phyloP scores from a whole-genome alignment of 2,797 vertebrate species.

The Phrynocephalus vlangalii region DNA sequence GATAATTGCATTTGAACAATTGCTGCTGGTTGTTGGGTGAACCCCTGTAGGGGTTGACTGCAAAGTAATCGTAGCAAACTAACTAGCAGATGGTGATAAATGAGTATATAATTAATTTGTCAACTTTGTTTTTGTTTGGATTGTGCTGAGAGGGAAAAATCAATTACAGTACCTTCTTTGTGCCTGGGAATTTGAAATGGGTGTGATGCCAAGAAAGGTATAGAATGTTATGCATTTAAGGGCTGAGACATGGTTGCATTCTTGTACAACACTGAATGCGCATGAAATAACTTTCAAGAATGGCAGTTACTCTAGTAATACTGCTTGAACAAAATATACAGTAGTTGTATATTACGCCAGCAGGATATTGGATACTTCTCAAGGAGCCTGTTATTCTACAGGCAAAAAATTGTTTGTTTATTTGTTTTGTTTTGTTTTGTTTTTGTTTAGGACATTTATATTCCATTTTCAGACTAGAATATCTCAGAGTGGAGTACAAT shows the following conservation, averaged over 20 bases:
- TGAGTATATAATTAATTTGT: not conserved
- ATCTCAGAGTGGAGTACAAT: no score
- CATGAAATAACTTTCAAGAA: not conserved
- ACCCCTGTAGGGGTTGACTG: not conserved
- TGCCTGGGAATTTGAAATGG: slow-evolving; percentile 16
- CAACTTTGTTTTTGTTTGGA: slow-evolving; percentile 1
- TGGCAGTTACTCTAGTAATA: not conserved
- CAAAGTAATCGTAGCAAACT: not conserved
- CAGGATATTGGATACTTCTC: slow-evolving; percentile 2
- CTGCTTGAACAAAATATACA: no score
- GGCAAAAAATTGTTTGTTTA: not conserved
- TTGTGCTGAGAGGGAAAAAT: slow-evolving; percentile 51
- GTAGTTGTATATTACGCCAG: no score
- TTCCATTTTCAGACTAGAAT: no score
- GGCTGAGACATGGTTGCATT: not conserved
- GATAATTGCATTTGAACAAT: not conserved
- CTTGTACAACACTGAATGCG: not conserved
- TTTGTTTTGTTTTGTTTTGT: no score
- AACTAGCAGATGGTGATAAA: not conserved
- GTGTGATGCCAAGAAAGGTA: no score
- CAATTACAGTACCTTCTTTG: not conserved
- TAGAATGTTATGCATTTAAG: not conserved
- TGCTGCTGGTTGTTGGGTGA: not conserved
- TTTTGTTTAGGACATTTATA: no score
- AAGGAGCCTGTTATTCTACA: not conserved